A percentile compares a stretch with the other conserved stretches of the same genome.
phyloP scores from a whole-genome alignment of 64 coral and sea anemone genomes.

The Astreopora myriophthalma region DNA sequence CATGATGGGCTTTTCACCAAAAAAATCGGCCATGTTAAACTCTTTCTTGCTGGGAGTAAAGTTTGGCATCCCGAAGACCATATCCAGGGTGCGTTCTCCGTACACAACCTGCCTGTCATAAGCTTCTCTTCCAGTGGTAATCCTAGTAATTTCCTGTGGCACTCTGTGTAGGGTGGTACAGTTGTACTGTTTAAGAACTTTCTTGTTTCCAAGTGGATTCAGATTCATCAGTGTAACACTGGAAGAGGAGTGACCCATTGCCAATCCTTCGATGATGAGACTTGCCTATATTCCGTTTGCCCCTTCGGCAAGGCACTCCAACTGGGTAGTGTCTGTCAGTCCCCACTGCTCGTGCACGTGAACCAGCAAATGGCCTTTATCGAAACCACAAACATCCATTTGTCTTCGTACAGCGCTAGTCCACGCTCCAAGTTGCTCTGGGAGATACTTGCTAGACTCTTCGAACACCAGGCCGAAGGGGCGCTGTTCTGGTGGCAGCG shows the following conservation, averaged over 20 bases:
- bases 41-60: slow-evolving; percentile 46
- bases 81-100: no score
- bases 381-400: slow-evolving; percentile 70
- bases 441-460: slow-evolving; percentile 29
- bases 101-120: no score
- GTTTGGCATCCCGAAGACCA: slow-evolving; percentile 73
- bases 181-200: no score
- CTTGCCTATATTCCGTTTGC: slow-evolving; percentile 85
- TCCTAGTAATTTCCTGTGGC: no score
- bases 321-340: slow-evolving; percentile 21
- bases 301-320: slow-evolving; percentile 59
- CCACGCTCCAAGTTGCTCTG: slow-evolving; percentile 73
- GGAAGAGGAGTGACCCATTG: slow-evolving; percentile 68
- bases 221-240: slow-evolving; percentile 79
- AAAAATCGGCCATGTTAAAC: slow-evolving; percentile 77
- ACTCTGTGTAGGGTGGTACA: no score
- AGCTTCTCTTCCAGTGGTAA: no score
- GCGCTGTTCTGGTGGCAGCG: slow-evolving; percentile 16
- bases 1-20: slow-evolving; percentile 74
- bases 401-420: slow-evolving; percentile 46
- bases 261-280: slow-evolving; percentile 51
- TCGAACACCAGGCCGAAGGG: slow-evolving; percentile 54
- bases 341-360: slow-evolving; percentile 83
- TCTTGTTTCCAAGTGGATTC: no score
- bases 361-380: slow-evolving; percentile 55